phyloP scores from a whole-genome alignment of 1,140 invertebrate species.

The Drosophila punjabiensis region DNA sequence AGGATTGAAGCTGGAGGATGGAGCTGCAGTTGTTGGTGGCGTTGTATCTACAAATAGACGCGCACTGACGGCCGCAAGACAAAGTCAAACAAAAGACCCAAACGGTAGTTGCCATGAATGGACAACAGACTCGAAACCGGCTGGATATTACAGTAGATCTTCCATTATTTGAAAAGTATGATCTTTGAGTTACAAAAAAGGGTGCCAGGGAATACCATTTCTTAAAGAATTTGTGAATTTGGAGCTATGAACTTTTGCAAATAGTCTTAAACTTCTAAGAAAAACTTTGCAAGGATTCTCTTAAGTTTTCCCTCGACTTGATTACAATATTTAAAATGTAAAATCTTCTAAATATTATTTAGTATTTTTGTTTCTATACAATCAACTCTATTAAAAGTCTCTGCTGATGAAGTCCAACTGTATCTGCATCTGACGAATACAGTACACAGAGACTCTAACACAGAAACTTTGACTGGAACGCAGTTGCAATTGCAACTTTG shows the following conservation, averaged over 20 bases:
- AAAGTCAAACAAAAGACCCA: conserved; percentile 81
- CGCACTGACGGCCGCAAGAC: conserved; percentile 74
- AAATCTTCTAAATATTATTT: background rate
- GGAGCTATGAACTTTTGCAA: background rate
- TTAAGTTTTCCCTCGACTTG: too few species aligned
- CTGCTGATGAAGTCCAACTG: conserved; percentile 4
- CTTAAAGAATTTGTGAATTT: background rate
- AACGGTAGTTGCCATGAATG: conserved; percentile 83
- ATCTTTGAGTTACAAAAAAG: background rate
- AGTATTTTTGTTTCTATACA: background rate
- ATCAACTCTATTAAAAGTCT: background rate
- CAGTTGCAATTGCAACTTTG: conserved; percentile 60
- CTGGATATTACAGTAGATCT: conserved; percentile 34
- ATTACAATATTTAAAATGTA: too few species aligned
- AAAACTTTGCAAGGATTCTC: too few species aligned
- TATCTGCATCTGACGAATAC: conserved; percentile 41
- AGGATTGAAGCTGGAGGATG: conserved; percentile 21
- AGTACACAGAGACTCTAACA: conserved; percentile 10
- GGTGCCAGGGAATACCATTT: background rate
- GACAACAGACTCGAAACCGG: conserved; percentile 61
- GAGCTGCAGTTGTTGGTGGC: conserved; percentile 49
- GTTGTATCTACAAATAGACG: conserved; percentile 81
- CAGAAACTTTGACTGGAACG: conserved; percentile 11
- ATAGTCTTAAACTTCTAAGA: too few species aligned
- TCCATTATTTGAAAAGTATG: background rate